phyloP scores from a whole-genome alignment of 2,797 vertebrate genomes.

The Threskiornis aethiopicus region DNA sequence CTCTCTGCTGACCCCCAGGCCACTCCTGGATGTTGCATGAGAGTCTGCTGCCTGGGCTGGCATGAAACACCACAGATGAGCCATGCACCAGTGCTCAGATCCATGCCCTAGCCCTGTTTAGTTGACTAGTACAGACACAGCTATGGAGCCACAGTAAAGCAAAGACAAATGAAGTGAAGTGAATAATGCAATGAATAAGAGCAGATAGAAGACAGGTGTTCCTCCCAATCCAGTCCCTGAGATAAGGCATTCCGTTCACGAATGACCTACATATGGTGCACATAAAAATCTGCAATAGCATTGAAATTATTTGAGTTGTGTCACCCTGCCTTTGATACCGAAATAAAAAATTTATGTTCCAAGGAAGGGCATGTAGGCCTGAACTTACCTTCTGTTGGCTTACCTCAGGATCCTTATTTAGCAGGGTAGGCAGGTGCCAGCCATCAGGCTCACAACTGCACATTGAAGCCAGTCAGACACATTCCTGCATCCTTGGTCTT shows the following conservation, averaged over 20 bases:
- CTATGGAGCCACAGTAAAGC: neutral
- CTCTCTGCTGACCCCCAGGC: too few relatives aligned
- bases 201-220: neutral
- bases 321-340: neutral
- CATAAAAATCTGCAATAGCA: neutral
- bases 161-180: neutral
- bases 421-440: neutral
- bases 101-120: neutral
- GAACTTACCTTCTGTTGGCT: neutral
- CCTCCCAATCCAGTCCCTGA: neutral
- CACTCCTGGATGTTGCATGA: neutral
- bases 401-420: neutral
- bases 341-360: neutral
- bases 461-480: neutral
- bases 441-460: neutral
- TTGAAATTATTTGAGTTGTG: neutral
- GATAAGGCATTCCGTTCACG: neutral
- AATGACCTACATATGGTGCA: neutral
- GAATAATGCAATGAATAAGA: neutral
- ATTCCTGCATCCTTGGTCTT: neutral
- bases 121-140: neutral
- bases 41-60: fast-evolving
- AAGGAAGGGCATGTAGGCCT: neutral
- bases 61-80: fast-evolving
- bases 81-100: neutral